Evolutionary conservation across 2,797 vertebrate species (phyloP).

Genomic region (Sebastiscus tertius): DNA sequence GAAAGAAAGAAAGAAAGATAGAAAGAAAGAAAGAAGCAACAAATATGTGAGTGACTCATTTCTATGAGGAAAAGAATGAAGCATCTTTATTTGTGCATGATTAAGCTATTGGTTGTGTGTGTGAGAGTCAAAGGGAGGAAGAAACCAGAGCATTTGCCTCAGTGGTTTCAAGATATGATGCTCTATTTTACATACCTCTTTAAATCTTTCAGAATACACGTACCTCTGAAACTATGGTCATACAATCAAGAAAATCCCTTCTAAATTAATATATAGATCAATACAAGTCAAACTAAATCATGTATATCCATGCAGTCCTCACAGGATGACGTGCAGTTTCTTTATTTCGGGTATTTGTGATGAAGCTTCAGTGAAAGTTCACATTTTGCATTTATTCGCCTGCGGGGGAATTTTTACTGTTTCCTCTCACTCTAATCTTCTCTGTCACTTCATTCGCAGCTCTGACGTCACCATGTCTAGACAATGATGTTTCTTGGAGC

Average conservation of each 20-base stretch:
- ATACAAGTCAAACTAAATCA: background rate
- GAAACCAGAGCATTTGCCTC: background rate
- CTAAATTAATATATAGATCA: background rate
- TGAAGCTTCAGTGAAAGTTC: background rate
- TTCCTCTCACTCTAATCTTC: background rate
- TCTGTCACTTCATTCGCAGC: background rate
- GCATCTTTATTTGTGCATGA: slow-evolving; percentile 10
- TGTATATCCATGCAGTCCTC: background rate
- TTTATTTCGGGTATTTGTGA: background rate
- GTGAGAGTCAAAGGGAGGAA: background rate
- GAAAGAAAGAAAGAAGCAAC: background rate
- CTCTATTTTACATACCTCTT: background rate
- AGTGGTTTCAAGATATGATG: background rate
- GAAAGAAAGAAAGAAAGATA: background rate
- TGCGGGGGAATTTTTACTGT: background rate
- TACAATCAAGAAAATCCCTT: background rate
- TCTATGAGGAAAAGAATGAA: background rate
- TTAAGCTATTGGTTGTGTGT: background rate
- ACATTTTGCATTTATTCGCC: background rate
- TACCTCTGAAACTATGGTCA: background rate
- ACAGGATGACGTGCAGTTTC: background rate
- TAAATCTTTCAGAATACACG: background rate
- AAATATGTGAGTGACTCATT: background rate
- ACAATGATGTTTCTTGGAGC: background rate
- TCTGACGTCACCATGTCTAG: background rate